Evolutionary conservation across 2,888 invertebrate species (phyloP), one percentile per base, ranked within the genome.

Genomic region (Gymnoscelis rufifasciata): DNA sequence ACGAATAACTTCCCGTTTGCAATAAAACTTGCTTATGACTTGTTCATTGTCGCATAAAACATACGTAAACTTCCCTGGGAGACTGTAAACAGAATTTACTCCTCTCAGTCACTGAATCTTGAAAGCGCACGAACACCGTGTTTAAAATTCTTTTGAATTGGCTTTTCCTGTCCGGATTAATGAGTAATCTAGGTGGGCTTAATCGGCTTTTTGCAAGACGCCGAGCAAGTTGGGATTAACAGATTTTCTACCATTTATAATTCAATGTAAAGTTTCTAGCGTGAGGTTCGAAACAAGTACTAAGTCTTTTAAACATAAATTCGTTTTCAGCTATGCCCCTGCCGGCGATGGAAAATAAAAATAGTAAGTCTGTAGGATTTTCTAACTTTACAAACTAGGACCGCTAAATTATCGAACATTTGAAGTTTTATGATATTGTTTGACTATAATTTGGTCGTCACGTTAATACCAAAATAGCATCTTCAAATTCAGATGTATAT

Each of bases 291-390:
- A 33, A 33, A 33, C n/a, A 33, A 15, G 15, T 33, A 1, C n/a
- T 6, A 11, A 23, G 15, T 19, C 2, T 35, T 35, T 35, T 23
- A 1, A 19, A 35, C 15, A 11, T 19, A 3, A 49, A 29, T 60
- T 26, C 57, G 56, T 61, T 62, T 47, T 49, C 64, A 87, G 87
- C 87, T 30, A 83, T 87, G 83, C 82, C 84, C 24, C 70, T 79
- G 14, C 78, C 83, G 23, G 70, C 79, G 24, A 56, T 75, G 71
- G 86, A 86, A 60, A 84, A 82, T 57, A 83, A 78, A 69, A 86
- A 83, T 54, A 83, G 87, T 87, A 64, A 65, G 60, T 29, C 19
- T 14, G 7, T 14, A n/a, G 5, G n/a, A n/a, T 14, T 31, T 14
- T 1, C 4, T 2, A 31, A 14, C 13, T n/a, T 7, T 31, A 14